Conservation (phyloP, 2,797 vertebrate genomes). For the Pseudopleuronectes americanus region DNA sequence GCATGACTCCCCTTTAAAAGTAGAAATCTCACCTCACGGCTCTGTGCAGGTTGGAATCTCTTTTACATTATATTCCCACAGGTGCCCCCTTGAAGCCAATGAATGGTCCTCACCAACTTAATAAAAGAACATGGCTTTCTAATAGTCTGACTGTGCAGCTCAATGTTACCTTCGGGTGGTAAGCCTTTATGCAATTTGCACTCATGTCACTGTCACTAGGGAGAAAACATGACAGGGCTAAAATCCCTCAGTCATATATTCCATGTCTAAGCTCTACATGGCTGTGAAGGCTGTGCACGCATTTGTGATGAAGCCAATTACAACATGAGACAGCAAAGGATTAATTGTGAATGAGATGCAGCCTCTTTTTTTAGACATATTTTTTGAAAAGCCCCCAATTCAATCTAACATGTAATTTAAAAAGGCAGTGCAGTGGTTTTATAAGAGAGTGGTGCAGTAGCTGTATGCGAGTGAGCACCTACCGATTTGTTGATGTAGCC, state of each 20-base stretch:
- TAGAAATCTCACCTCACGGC: conserved; percentile 29
- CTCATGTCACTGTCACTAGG: conserved; percentile 49
- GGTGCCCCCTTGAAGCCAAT: not conserved
- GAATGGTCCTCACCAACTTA: conserved; percentile 36
- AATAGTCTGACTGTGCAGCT: conserved; percentile 37
- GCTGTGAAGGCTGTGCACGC: conserved; percentile 13
- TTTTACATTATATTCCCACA: conserved; percentile 8
- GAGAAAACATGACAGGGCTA: conserved; percentile 48
- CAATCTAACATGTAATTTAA: conserved; percentile 43
- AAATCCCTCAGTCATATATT: conserved; percentile 43
- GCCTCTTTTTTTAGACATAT: conserved; percentile 6
- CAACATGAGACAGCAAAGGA: conserved; percentile 22
- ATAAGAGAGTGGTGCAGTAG: conserved; percentile 35
- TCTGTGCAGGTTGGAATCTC: conserved; percentile 20
- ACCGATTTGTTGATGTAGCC: conserved; percentile 67
- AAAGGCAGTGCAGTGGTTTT: conserved; percentile 28
- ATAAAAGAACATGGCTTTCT: conserved; percentile 29
- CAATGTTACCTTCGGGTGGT: conserved; percentile 41
- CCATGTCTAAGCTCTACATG: conserved; percentile 17
- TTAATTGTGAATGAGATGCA: conserved; percentile 15
- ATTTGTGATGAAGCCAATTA: conserved; percentile 17
- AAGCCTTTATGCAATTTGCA: conserved; percentile 63
- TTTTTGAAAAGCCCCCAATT: conserved; percentile 33
- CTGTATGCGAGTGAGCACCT: conserved; percentile 43
- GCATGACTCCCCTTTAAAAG: conserved; percentile 43